A percentile compares a stretch with the other conserved stretches of the same genome.
Conservation (phyloP, 1,140 invertebrate species). For the Heliconius himera region DNA sequence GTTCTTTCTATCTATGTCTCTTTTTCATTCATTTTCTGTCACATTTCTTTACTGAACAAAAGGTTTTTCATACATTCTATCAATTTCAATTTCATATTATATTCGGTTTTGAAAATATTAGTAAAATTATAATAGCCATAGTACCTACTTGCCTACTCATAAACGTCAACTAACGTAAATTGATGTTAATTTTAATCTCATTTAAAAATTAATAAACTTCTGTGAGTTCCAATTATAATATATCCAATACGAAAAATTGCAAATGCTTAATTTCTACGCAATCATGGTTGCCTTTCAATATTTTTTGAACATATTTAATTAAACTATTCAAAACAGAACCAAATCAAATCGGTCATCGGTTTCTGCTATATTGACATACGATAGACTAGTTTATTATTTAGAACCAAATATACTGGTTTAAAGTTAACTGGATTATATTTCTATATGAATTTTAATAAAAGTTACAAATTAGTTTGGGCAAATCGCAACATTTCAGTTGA, state of each 20-base stretch:
- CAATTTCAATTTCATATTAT: background rate
- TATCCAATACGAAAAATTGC: too few relatives aligned
- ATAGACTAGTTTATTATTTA: background rate
- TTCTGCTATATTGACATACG: background rate
- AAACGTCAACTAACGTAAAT: too few relatives aligned
- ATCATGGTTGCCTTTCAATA: too few relatives aligned
- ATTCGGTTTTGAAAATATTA: background rate
- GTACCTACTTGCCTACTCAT: too few relatives aligned
- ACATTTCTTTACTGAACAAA: constrained; percentile 9
- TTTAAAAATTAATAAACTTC: background rate
- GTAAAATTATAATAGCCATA: too few relatives aligned
- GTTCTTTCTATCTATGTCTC: background rate
- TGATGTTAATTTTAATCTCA: background rate
- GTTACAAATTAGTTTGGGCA: constrained; percentile 1
- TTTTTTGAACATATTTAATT: background rate
- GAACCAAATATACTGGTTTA: background rate
- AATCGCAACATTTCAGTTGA: constrained; percentile 9
- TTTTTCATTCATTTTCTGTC: background rate
- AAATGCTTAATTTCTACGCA: too few relatives aligned
- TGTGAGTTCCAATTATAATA: background rate
- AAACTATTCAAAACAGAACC: background rate
- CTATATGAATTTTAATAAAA: background rate
- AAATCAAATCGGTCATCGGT: background rate
- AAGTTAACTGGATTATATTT: constrained; percentile 8
- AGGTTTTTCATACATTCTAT: background rate